Conservation (phyloP, 1,140 invertebrate species). For the Tyrophagus putrescentiae region DNA sequence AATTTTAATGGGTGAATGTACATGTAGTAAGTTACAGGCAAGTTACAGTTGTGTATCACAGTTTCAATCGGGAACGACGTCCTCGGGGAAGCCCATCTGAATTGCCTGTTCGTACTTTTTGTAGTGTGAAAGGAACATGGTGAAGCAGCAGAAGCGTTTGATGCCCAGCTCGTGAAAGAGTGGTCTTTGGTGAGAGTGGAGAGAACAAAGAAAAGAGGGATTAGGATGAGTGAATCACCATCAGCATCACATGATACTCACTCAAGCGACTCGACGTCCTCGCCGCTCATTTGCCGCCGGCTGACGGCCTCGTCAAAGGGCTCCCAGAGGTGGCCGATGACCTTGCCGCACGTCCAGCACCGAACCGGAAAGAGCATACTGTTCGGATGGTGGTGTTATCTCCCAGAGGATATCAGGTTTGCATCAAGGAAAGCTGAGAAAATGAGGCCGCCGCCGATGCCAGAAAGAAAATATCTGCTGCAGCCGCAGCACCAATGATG, state of each 20-base stretch:
- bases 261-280: neutral
- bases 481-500: too few species aligned
- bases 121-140: slow-evolving; percentile 3
- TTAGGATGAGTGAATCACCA: neutral
- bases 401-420: too few species aligned
- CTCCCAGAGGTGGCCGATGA: slow-evolving; percentile 13
- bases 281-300: neutral
- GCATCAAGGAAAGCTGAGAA: too few species aligned
- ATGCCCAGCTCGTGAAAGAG: neutral
- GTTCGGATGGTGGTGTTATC: too few species aligned
- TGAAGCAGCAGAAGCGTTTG: slow-evolving; percentile 3
- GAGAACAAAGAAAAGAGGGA: neutral
- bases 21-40: too few species aligned
- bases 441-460: too few species aligned
- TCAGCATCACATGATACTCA: neutral
- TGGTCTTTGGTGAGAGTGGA: too few species aligned
- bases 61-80: too few species aligned
- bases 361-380: slow-evolving; percentile 10
- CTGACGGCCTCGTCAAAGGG: neutral
- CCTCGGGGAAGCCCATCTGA: slow-evolving; percentile 12
- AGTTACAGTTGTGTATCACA: too few species aligned
- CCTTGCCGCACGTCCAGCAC: slow-evolving; percentile 11
- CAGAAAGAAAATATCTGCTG: too few species aligned
- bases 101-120: neutral
- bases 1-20: too few species aligned